These are phyloP conservation scores for Laupala kohalensis DNA, from an alignment of 1,140 invertebrate genomes.

Conservation along the genomic window DNA sequence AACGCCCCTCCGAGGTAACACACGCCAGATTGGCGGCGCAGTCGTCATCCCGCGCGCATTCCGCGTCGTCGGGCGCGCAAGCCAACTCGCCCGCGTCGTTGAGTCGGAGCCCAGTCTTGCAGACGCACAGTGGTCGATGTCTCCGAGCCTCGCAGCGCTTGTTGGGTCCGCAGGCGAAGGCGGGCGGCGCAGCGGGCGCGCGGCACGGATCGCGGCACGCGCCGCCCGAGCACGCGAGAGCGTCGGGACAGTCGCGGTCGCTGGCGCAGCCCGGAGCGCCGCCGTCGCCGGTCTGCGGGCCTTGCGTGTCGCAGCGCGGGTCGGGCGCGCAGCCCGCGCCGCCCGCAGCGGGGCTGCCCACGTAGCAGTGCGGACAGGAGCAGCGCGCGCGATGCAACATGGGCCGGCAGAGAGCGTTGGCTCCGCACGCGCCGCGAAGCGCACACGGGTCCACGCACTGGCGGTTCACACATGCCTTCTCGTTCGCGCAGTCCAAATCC, in stretches of 20 bases:
- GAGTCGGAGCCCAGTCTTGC: constrained; percentile 73
- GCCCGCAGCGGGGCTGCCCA: constrained; percentile 59
- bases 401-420: constrained; percentile 74
- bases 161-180: constrained; percentile 55
- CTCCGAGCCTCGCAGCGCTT: constrained; percentile 78
- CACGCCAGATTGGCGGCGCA: constrained; percentile 77
- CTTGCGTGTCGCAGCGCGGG: constrained; percentile 45
- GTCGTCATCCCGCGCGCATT: constrained; percentile 67
- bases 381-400: constrained; percentile 70
- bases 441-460: constrained; percentile 81
- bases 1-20: constrained; percentile 53
- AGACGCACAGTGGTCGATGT: constrained; percentile 73
- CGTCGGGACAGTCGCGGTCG: constrained; percentile 12
- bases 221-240: constrained; percentile 52
- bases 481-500: constrained; percentile 78
- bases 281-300: constrained; percentile 14
- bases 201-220: constrained; percentile 68
- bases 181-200: constrained; percentile 28
- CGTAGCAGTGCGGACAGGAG: constrained; percentile 74
- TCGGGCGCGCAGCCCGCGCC: constrained; percentile 67
- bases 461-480: constrained; percentile 77
- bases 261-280: constrained; percentile 5
- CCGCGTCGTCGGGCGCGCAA: constrained; percentile 61
- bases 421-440: constrained; percentile 71
- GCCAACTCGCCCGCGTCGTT: constrained; percentile 70